Base-by-base conservation (phyloP, 2,797 vertebrate genomes). In the Babyrousa celebensis region DNA sequence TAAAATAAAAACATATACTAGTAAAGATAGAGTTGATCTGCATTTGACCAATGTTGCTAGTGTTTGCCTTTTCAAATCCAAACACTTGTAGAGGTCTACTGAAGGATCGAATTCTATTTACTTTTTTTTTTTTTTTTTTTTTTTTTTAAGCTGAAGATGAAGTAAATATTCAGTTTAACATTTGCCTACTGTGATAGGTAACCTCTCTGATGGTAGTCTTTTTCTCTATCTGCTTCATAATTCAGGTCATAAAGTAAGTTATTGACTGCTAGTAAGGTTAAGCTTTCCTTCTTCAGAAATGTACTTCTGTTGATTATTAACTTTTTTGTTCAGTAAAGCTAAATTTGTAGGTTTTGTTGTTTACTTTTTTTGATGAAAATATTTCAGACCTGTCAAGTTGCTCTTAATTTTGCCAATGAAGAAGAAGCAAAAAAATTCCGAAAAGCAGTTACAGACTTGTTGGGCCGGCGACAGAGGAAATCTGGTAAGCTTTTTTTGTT, bases 351-450 rank as follows among this genome's bases (percentile, higher is more conserved):
- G 23, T 79, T 93, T 88, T 93, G 11, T 96, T 95, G 27, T 96
- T 94, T 95, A 32, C 40, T 17, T 77, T 97, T 95, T 88, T 82
- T 94, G 21, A 79, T 94, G 52, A 90, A 97, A 96, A 95, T 98
- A 97, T 98, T 98, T 98, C 98, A 99, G 99, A 98, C 98, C 90
- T 99, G 99, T 99, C 99, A 99, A 98, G 98, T 99, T 89, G 99
- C 99, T 98, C 99, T 99, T 98, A 99, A 99, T 99, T 99, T 99
- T 97, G 99, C 99, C 98, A 99, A 99, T 89, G 99, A 99, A 98
- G 99, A 99, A 98, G 99, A 99, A 98, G 99, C 99, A 98, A 99
- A 99, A 98, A 99, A 99, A 96, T 99, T 99, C 98, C 98, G 99
- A 97, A 99, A 98, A 96, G 99, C 99, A 85, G 98, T 99, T 98